These are phyloP conservation scores for Gallinago media DNA, from an alignment of 2,113 vertebrate genomes.

Conservation along the genomic window DNA sequence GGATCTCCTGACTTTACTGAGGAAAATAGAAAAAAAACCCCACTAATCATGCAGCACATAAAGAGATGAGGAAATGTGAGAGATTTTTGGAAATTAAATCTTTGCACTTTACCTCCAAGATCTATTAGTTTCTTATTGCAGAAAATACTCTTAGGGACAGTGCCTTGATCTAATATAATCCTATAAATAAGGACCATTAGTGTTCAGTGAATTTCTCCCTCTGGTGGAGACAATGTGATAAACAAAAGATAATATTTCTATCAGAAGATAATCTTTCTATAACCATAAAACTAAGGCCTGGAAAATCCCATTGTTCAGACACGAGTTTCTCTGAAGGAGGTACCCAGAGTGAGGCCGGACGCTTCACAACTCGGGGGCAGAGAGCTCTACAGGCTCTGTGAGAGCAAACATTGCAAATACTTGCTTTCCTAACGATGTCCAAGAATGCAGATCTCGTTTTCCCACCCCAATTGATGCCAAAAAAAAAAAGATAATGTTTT, in stretches of 20 bases:
- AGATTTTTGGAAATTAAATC: not conserved
- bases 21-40: not conserved
- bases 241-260: not conserved
- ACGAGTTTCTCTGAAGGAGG: not conserved
- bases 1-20: not conserved
- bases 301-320: not conserved
- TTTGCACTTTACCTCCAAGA: not conserved
- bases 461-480: rapidly evolving
- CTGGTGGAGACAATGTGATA: not conserved
- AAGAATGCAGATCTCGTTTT: rapidly evolving
- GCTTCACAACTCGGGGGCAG: rapidly evolving
- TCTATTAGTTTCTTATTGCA: not conserved
- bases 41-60: not conserved
- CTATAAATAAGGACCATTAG: not conserved
- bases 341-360: not conserved
- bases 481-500: not conserved
- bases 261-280: not conserved
- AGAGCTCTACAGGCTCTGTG: not conserved
- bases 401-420: not conserved
- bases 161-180: not conserved
- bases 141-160: not conserved
- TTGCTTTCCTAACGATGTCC: not conserved
- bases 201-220: constrained; percentile 20
- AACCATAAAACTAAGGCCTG: not conserved
- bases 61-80: not conserved